phyloP scores from a whole-genome alignment of 1,140 invertebrate genomes.

The Zaprionus lachaisei region DNA sequence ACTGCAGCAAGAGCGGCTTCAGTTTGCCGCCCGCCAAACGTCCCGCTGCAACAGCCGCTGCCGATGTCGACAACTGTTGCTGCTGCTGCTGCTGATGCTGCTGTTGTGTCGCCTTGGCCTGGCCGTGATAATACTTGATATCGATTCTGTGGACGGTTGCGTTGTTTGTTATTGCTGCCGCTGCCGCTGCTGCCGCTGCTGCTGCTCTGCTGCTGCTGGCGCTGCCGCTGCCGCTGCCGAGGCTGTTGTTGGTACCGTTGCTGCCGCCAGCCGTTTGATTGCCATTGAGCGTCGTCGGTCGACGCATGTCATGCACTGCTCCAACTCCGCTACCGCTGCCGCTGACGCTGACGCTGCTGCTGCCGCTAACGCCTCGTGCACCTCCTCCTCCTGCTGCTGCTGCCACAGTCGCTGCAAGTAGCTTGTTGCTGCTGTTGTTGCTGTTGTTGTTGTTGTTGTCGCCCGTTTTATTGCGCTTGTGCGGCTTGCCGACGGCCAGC shows the following conservation, averaged over 20 bases:
- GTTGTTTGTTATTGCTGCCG: constrained; percentile 19
- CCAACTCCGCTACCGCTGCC: background rate
- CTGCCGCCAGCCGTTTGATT: constrained; percentile 52
- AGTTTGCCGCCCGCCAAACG: constrained; percentile 29
- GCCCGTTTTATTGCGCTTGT: constrained; percentile 37
- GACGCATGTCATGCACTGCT: constrained; percentile 68
- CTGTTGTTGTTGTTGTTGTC: constrained; percentile 55
- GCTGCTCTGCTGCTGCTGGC: constrained; percentile 29
- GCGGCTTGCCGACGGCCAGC: constrained; percentile 14
- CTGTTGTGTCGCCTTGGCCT: constrained; percentile 10
- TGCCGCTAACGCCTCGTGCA: background rate
- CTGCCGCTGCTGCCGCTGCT: constrained; percentile 10
- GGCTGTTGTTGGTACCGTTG: constrained; percentile 38
- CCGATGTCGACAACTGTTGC: constrained; percentile 8
- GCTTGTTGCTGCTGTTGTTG: constrained; percentile 49
- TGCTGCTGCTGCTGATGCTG: constrained; percentile 5
- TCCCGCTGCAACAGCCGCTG: constrained; percentile 23
- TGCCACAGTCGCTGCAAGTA: constrained; percentile 8
- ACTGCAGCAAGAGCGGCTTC: constrained; percentile 35
- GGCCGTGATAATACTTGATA: constrained; percentile 52
- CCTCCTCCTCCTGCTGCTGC: background rate
- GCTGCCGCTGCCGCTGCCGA: constrained; percentile 26
- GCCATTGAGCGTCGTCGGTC: constrained; percentile 69
- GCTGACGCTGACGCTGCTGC: too few species aligned
- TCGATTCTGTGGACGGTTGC: constrained; percentile 60